phyloP scores from a whole-genome alignment of 1,140 invertebrate species.

The Monochamus saltuarius region DNA sequence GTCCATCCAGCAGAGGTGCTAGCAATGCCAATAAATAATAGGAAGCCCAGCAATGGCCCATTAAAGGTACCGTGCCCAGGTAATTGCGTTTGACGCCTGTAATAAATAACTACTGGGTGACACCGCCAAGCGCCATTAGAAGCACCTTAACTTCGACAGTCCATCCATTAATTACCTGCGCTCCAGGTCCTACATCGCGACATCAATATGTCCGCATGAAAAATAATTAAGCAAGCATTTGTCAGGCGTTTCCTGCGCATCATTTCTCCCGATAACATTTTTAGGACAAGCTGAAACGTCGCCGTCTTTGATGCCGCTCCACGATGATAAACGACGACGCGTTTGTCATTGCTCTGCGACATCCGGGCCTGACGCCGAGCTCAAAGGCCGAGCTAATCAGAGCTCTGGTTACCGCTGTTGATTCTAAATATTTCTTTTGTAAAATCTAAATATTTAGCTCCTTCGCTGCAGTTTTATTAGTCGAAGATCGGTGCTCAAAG shows the following conservation, averaged over 20 bases:
- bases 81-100: constrained; percentile 43
- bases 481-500: constrained; percentile 34
- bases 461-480: constrained; percentile 35
- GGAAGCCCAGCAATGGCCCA: constrained; percentile 14
- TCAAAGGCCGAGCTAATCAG: constrained; percentile 20
- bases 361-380: constrained; percentile 24
- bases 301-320: constrained; percentile 28
- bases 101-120: constrained; percentile 42
- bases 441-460: constrained; percentile 31
- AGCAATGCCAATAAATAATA: constrained; percentile 31
- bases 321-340: constrained; percentile 30
- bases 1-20: constrained; percentile 23
- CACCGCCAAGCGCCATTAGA: constrained; percentile 42
- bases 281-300: constrained; percentile 21
- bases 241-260: constrained; percentile 43
- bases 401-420: constrained; percentile 20
- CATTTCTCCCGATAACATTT: constrained; percentile 22
- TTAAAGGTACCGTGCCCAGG: constrained; percentile 36
- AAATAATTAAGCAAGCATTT: constrained; percentile 49
- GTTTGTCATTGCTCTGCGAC: constrained; percentile 30
- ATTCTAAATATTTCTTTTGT: constrained; percentile 35
- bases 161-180: constrained; percentile 41
- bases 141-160: constrained; percentile 37
- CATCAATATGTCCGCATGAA: constrained; percentile 46
- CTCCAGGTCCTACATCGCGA: constrained; percentile 22